Conservation (phyloP, 35 echinoderm and acorn worm species). For the Nesometra sesokonis region DNA sequence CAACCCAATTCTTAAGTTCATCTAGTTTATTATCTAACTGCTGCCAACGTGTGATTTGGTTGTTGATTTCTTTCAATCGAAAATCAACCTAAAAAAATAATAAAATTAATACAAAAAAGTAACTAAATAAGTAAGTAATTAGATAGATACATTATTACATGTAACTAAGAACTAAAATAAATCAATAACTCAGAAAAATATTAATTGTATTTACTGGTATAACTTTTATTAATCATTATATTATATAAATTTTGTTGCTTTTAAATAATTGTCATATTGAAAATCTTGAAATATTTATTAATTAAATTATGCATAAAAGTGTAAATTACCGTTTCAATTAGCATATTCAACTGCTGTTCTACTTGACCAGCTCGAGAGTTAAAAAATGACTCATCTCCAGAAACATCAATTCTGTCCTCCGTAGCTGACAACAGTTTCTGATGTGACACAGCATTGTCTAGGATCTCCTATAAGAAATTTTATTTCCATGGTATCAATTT, state of each 20-base stretch:
- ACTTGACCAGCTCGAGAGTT: constrained; percentile 13
- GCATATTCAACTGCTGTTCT: constrained; percentile 10
- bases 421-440: constrained; percentile 44
- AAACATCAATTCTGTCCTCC: constrained; percentile 47
- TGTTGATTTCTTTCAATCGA: not conserved
- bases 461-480: constrained; percentile 4
- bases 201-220: too few relatives aligned
- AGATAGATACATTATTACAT: too few relatives aligned
- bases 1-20: not conserved
- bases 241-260: too few relatives aligned
- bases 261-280: too few relatives aligned
- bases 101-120: not conserved
- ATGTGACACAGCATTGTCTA: constrained; percentile 53
- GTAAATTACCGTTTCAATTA: constrained; percentile 35
- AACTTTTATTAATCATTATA: too few relatives aligned
- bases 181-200: too few relatives aligned
- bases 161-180: too few relatives aligned
- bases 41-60: not conserved
- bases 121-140: too few relatives aligned
- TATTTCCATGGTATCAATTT: too few relatives aligned
- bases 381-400: constrained; percentile 15
- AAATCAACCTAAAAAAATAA: not conserved
- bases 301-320: too few relatives aligned
- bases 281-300: too few relatives aligned
- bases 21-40: not conserved